Conservation (phyloP, 2,888 invertebrate species). For the Meandrusa payeni region DNA sequence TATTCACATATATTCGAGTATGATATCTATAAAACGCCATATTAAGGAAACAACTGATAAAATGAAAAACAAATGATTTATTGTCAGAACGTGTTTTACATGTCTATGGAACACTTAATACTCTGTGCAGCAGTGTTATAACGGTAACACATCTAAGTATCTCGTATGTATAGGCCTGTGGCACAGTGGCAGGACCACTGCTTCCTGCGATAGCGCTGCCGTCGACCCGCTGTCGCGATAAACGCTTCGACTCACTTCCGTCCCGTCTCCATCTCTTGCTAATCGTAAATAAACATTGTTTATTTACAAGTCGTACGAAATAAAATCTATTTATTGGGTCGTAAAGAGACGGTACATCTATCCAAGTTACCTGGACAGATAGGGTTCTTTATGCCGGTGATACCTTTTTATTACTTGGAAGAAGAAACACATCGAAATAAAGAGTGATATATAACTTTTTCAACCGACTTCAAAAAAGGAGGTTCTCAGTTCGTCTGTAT, state of each 20-base stretch:
- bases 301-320: conserved; percentile 3
- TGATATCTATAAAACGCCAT: too few relatives aligned
- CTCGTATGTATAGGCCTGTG: conserved; percentile 38
- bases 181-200: conserved; percentile 47
- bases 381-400: too few relatives aligned
- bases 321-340: not conserved
- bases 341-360: too few relatives aligned
- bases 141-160: conserved; percentile 37
- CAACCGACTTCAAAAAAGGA: too few relatives aligned
- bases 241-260: conserved; percentile 40
- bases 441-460: too few relatives aligned
- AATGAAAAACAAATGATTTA: too few relatives aligned
- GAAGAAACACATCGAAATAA: too few relatives aligned
- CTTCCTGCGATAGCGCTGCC: conserved; percentile 59
- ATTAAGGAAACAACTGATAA: too few relatives aligned
- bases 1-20: too few relatives aligned
- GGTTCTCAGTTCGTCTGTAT: too few relatives aligned
- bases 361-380: too few relatives aligned
- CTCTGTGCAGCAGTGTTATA: conserved; percentile 23
- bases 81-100: conserved; percentile 24
- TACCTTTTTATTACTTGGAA: too few relatives aligned
- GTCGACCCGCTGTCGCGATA: conserved; percentile 43
- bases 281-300: conserved; percentile 6
- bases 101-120: conserved; percentile 26
- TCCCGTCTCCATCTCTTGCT: conserved; percentile 30